Evolutionary conservation across 2,888 invertebrate species (phyloP), one percentile per base, ranked within the genome.

Genomic region (Hirtodrosophila confusa): DNA sequence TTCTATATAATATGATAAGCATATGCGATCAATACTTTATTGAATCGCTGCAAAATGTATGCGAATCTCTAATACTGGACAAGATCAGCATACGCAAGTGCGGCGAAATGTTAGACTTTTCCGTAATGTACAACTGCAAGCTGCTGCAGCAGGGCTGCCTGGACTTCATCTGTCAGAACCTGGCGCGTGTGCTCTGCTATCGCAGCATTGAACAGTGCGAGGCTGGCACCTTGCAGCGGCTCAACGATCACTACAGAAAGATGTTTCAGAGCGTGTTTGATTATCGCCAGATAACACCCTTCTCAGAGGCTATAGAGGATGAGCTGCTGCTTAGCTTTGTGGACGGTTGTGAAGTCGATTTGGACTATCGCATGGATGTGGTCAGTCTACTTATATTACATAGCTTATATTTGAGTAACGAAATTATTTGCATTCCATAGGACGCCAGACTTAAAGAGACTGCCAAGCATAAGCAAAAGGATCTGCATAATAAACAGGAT

Each of bases 21-120:
- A 93, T 95, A 9, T 95, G 97, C 24, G 97, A 97, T 89, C 97
- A 97, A 85, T 93, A 97, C 33, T 94, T 97, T 70, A 94, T 96
- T 5, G 92, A 93, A 1, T 91, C 95, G 9, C 92, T 97, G 8
- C 94, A 95, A 74, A 94, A 95, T 89, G 93, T 95, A 90, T 95
- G 96, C 91, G 95, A 95, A 90, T 92, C 94, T 2, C 92, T 94
- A 0, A 90, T 96, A 33, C 93, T 94, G 0, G 93, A 93, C 62
- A 91, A 94, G 57, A 92, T 97, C 3, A 95, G 94, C 0, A 91
- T 97, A 60, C 95, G 94, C 86, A 97, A 96, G 91, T 95, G 94
- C 60, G 93, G 94, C 0, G 95, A 96, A 79, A 92, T 97, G 63
- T 92, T 97, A 57, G 94, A 96, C 80, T 94, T 97, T 84, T 94